Base-by-base conservation (phyloP, 2,113 vertebrate genomes). In the Bufo gargarizans region DNA sequence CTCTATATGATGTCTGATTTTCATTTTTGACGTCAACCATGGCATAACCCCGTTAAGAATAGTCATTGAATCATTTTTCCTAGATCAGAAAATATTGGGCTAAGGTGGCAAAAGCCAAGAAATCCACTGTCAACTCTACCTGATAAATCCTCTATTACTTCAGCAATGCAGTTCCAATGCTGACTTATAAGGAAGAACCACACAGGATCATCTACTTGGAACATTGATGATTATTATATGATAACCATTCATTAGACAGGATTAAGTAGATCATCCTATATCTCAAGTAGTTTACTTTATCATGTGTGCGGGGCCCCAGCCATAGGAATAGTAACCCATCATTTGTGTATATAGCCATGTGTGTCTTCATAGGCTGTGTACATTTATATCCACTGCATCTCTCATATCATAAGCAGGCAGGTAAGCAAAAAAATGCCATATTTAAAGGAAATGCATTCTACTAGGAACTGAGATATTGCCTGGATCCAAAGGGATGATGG, bases 371-470 rank as follows among this genome's bases (percentile, higher is more conserved):
- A 6, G 50, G 50, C 5, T 22, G 12, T 9, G 6, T 47, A 58
- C 33, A 33, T 49, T 49, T 56, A 77, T 47, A 78, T 82, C 22
- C 20, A 47, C 17, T 65, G 56, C 81, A 77, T 77, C 56, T 84
- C 77, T 88, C 65, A 61, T 50, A 77, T 82, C 49, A 9, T 84
- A 77, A 77, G 71, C 20, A 88, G 49, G 55, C 86, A 82, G 69
- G 87, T 84, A 88, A 88, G 56, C 81, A 88, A 58, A 88, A 88
- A 88, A 88, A 84, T 88, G 84, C 72, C 81, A 84, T 84, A 88
- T 84, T 84, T 67, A 84, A 77, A 59, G 65, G 71, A 84, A 78
- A 78, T 45, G 53, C 47, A 61, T 84, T 84, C 55, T 77, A 55
- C 47, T 33, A 72, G 80, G 81, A 78, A 47, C 69, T 77, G 43